Evolutionary conservation across 1,140 invertebrate species (phyloP), one percentile per base, ranked within the genome.

Genomic region (Asbolus verrucosus): DNA sequence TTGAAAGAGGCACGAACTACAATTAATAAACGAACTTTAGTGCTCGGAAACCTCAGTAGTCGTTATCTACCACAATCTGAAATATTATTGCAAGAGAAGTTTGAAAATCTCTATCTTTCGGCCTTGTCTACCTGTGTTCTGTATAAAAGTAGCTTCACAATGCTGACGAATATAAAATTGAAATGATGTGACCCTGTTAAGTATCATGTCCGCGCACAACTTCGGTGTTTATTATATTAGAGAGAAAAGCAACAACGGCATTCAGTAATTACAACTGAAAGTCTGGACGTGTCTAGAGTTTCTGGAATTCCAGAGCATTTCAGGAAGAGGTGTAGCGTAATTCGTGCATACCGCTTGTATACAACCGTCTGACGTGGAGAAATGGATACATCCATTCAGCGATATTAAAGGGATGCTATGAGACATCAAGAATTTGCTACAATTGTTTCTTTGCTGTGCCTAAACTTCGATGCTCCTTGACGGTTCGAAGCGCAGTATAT

Each of bases 341-440:
- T 63, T 73, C 71, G 73, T 71, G 71, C 68, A 75, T 75, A 73
- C 71, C 73, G 62, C 38, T 41, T 67, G 69, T 70, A 71, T 70
- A 72, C 69, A 69, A 68, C 31, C 39, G 27, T 63, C 61, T 73
- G 73, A 76, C 76, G 66, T 67, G 75, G 76, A 77, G 76, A 76
- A 77, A 77, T 77, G 73, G 76, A 77, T 73, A 74, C 75, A 77
- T 77, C 72, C 71, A 77, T 77, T 73, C 73, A 66, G 59, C 69
- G 72, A 75, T 77, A 77, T 77, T 77, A 75, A 77, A 75, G 65
- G 69, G 62, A 67, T 71, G 27, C 65, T 69, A 75, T 73, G 70
- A 72, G 75, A 75, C 73, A 71, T 72, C 69, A 67, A 66, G 70
- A 72, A 75, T 75, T 74, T 43, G 41, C 16, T 68, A 33, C 62